Evolutionary conservation across 2,797 vertebrate species (phyloP).

Genomic region (Rhinophrynus dorsalis): DNA sequence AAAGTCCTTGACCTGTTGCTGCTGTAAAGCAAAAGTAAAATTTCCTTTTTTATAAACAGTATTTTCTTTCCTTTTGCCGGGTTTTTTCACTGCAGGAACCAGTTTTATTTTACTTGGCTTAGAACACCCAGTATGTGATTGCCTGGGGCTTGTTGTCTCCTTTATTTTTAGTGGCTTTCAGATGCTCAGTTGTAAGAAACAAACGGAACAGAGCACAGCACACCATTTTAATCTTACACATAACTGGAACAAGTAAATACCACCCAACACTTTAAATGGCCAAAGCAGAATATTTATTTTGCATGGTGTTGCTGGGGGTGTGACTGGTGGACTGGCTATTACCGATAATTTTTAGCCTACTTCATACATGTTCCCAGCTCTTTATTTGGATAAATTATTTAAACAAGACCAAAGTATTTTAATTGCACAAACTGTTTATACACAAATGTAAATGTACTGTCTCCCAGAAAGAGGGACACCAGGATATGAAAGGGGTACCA

Average conservation of each 20-base stretch:
- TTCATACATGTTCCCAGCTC: no score
- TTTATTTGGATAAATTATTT: neutral
- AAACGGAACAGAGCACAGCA: neutral
- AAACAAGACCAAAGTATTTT: no score
- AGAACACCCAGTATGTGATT: neutral
- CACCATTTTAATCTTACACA: constrained; percentile 21
- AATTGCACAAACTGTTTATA: neutral
- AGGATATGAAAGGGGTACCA: no score
- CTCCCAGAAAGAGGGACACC: constrained; percentile 4
- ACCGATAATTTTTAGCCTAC: no score
- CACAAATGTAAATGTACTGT: neutral
- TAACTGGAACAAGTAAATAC: constrained; percentile 28
- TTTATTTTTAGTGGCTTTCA: neutral
- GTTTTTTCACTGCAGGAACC: neutral
- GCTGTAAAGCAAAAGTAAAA: no score
- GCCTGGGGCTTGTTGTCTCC: neutral
- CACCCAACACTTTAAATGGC: no score
- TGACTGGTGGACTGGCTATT: no score
- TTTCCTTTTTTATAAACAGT: no score
- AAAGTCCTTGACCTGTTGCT: no score
- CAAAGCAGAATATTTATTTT: no score
- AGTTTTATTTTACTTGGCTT: neutral
- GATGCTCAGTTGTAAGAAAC: neutral
- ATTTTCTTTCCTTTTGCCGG: no score
- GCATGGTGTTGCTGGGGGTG: no score